phyloP scores from a whole-genome alignment of 2,888 invertebrate genomes.

The Odontothrips loti region DNA sequence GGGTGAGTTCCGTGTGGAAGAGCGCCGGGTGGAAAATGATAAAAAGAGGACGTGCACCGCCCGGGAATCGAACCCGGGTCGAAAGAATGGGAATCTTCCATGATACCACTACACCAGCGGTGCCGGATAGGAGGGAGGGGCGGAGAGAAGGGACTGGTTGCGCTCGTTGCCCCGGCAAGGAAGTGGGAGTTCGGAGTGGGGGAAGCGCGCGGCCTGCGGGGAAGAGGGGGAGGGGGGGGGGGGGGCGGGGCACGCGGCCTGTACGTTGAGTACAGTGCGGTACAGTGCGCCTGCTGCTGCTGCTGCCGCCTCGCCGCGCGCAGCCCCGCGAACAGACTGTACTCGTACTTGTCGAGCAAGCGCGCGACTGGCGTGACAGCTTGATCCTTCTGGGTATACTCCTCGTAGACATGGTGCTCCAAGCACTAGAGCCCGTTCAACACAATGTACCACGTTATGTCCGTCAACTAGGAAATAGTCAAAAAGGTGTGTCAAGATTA shows the following conservation, averaged over 20 bases:
- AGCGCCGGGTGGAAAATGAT: neutral
- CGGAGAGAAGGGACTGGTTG: neutral
- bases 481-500: no score
- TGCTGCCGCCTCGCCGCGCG: neutral
- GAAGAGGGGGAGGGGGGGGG: neutral
- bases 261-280: neutral
- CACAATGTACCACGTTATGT: no score
- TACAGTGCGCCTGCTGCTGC: neutral
- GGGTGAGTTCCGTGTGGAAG: neutral
- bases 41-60: neutral
- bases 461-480: no score
- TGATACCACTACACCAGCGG: conserved; percentile 25
- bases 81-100: conserved; percentile 26
- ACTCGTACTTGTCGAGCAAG: neutral
- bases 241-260: neutral
- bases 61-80: conserved; percentile 25
- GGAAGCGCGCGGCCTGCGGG: neutral
- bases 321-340: neutral
- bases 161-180: neutral
- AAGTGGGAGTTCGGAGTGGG: neutral
- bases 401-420: no score
- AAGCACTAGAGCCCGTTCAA: no score
- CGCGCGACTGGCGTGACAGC: neutral
- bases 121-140: neutral
- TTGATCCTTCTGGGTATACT: no score